phyloP scores from a whole-genome alignment of 2,113 vertebrate genomes.

The Tympanuchus pallidicinctus region DNA sequence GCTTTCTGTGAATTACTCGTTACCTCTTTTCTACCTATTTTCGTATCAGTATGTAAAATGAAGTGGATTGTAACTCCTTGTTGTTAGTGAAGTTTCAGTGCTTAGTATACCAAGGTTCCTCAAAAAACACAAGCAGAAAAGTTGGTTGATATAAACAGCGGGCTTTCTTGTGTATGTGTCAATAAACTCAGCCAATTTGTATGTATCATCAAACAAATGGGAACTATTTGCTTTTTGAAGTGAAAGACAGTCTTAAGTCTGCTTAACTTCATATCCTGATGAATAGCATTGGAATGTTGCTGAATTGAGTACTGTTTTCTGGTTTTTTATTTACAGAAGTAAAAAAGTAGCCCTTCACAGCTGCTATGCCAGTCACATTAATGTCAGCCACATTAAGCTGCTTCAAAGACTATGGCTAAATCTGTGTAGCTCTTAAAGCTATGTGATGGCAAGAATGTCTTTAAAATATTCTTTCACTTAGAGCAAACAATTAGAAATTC shows the following conservation, averaged over 20 bases:
- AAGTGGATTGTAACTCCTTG: background rate
- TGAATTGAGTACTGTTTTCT: background rate
- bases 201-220: background rate
- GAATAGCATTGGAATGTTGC: background rate
- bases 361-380: background rate
- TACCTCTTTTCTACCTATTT: background rate
- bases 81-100: background rate
- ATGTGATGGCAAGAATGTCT: background rate
- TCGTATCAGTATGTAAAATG: background rate
- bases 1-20: background rate
- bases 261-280: background rate
- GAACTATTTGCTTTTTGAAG: background rate
- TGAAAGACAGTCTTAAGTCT: background rate
- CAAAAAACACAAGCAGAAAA: background rate
- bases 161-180: background rate
- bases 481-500: background rate
- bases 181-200: background rate
- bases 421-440: background rate
- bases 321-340: background rate
- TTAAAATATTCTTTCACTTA: background rate
- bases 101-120: background rate
- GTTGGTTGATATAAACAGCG: background rate
- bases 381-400: background rate
- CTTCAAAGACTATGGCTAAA: background rate
- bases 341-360: background rate